Evolutionary conservation across 2,113 vertebrate genomes (phyloP).

Genomic region (Plectropomus leopardus): DNA sequence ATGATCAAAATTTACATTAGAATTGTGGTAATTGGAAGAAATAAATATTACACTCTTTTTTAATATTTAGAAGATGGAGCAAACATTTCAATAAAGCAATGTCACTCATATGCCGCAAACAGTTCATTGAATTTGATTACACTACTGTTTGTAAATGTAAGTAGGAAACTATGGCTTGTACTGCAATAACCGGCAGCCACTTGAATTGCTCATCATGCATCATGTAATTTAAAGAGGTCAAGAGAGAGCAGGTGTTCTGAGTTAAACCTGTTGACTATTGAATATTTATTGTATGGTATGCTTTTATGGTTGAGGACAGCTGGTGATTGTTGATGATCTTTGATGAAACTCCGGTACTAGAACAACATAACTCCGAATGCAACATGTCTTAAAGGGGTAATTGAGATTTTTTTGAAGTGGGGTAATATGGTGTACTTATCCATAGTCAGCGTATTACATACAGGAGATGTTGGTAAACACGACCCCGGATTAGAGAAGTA

Average conservation of each 20-base stretch:
- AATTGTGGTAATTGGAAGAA: background rate
- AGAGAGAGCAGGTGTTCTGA: background rate
- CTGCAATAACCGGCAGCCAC: background rate
- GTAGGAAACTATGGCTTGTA: slow-evolving; percentile 33
- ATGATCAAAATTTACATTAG: background rate
- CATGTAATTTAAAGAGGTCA: no score
- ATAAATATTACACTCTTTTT: background rate
- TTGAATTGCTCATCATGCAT: no score
- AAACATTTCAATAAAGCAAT: slow-evolving; percentile 21
- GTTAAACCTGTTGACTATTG: background rate
- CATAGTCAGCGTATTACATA: no score
- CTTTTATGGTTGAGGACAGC: background rate
- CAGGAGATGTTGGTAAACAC: no score
- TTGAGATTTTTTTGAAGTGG: no score
- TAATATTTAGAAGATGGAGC: background rate
- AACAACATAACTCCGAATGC: background rate
- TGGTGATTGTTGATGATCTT: background rate
- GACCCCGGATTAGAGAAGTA: no score
- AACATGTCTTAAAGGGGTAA: no score
- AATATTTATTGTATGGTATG: background rate
- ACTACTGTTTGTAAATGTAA: slow-evolving; percentile 41
- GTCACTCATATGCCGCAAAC: background rate
- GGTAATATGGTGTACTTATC: no score
- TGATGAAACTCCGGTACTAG: background rate
- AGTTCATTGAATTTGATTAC: background rate